Conservation (phyloP, 2,113 vertebrate species). For the Dasyurus viverrinus region DNA sequence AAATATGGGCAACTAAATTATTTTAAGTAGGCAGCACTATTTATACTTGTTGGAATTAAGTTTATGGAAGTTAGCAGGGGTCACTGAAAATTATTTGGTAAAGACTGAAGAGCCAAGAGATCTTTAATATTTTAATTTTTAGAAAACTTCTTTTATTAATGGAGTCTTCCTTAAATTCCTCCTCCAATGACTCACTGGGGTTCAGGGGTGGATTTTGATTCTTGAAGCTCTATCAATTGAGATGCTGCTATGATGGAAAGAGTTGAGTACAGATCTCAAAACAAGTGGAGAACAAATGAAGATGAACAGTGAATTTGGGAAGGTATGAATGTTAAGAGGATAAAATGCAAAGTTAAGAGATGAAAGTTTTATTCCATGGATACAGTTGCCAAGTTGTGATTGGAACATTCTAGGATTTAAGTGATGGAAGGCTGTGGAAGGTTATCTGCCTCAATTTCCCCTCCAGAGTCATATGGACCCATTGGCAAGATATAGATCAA, state of each 20-base stretch:
- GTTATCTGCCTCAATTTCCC: no score
- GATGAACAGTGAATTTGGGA: neutral
- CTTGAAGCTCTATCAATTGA: neutral
- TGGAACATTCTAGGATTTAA: neutral
- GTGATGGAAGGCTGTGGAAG: no score
- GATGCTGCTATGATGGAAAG: neutral
- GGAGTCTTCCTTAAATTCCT: neutral
- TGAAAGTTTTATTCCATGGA: neutral
- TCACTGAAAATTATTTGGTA: neutral
- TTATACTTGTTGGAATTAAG: neutral
- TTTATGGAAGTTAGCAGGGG: neutral
- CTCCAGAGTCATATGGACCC: no score
- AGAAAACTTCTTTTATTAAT: neutral
- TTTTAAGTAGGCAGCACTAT: neutral
- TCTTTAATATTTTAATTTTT: neutral
- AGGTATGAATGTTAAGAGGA: neutral
- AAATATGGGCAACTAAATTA: neutral
- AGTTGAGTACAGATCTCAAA: neutral
- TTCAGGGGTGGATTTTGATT: neutral
- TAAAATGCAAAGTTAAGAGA: neutral
- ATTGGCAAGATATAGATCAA: no score
- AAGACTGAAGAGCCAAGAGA: neutral
- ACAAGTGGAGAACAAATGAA: neutral
- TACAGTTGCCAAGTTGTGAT: neutral
- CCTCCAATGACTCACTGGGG: no score